Percentiles rank a stretch among this genome's conserved stretches.
These are phyloP conservation scores for Malthinus seriepunctatus DNA, from an alignment of 2,888 invertebrate genomes.

Conservation along the genomic window DNA sequence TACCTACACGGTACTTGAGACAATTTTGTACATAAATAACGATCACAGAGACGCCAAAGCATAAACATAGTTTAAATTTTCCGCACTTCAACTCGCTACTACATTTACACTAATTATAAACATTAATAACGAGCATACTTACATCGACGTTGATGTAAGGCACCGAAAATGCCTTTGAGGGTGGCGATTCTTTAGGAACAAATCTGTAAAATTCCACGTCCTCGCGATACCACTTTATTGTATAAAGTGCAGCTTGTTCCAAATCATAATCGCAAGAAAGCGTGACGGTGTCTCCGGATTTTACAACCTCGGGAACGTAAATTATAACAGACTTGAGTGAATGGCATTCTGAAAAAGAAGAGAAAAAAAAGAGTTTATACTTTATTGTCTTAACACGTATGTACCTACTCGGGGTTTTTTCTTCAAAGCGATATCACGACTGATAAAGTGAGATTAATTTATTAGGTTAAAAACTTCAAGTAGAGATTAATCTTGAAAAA, in stretches of 20 bases:
- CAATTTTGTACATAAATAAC: too few relatives aligned
- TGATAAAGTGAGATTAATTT: too few relatives aligned
- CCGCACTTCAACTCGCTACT: background rate
- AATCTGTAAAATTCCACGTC: slow-evolving; percentile 60
- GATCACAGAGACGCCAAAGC: too few relatives aligned
- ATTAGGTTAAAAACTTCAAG: too few relatives aligned
- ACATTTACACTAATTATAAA: background rate
- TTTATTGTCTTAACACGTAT: too few relatives aligned
- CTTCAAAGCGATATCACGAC: background rate
- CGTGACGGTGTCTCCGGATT: slow-evolving; percentile 55
- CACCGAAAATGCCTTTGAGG: slow-evolving; percentile 56
- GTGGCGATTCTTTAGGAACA: slow-evolving; percentile 60
- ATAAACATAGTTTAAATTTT: too few relatives aligned
- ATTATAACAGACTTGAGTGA: slow-evolving; percentile 48
- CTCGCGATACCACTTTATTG: slow-evolving; percentile 61
- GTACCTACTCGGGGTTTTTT: background rate
- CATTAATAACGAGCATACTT: slow-evolving; percentile 38
- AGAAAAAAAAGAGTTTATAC: background rate
- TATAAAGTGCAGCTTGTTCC: slow-evolving; percentile 58
- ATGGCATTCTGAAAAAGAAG: slow-evolving; percentile 41
- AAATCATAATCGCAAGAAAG: slow-evolving; percentile 59
- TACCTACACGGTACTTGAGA: too few relatives aligned
- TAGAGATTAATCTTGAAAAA: too few relatives aligned
- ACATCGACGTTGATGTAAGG: slow-evolving; percentile 58
- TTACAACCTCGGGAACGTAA: slow-evolving; percentile 54